phyloP scores from a whole-genome alignment of 2,797 vertebrate genomes.

The Erpetoichthys calabaricus region DNA sequence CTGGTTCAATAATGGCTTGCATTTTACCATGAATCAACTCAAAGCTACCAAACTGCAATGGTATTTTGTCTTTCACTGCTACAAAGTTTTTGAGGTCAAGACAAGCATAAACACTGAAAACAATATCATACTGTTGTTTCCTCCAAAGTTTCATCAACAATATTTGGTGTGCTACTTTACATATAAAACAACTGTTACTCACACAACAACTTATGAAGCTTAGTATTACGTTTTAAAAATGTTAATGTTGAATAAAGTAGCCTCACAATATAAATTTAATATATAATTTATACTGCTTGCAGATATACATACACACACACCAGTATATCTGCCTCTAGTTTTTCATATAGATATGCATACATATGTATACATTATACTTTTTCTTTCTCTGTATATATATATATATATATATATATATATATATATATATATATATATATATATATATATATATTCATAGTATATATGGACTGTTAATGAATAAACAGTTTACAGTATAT shows the following conservation, averaged over 20 bases:
- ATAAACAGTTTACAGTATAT: no score
- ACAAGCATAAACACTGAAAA: constrained; percentile 28
- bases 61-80: constrained; percentile 22
- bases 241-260: constrained; percentile 24
- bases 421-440: no score
- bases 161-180: constrained; percentile 48
- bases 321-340: no score
- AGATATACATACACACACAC: no score
- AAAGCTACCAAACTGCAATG: constrained; percentile 33
- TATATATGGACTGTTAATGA: no score
- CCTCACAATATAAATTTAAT: not conserved
- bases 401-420: no score
- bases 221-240: constrained; percentile 42
- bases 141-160: constrained; percentile 24
- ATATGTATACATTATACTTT: no score
- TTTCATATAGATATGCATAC: no score
- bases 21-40: constrained; percentile 22
- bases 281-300: no score
- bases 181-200: constrained; percentile 44
- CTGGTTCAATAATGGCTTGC: no score
- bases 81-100: constrained; percentile 25
- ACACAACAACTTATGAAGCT: constrained; percentile 48
- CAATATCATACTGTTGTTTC: constrained; percentile 16
- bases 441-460: no score
- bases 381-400: no score